phyloP scores from a whole-genome alignment of 2,113 vertebrate genomes.

The Rhinogobius similis region DNA sequence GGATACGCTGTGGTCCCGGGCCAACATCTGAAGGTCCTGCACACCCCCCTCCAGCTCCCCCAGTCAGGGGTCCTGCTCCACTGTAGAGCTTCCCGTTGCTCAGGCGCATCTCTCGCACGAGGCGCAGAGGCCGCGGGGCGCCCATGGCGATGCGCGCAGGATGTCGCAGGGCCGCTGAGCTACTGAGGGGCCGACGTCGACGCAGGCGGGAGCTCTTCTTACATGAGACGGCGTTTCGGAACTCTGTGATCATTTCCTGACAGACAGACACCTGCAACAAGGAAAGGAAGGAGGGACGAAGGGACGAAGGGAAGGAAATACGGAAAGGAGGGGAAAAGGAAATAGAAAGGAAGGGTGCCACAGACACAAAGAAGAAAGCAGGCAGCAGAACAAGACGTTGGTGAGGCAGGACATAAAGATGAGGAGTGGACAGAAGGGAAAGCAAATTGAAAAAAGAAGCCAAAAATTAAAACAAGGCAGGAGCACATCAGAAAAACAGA shows the following conservation, averaged over 20 bases:
- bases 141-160: constrained; percentile 72
- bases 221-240: constrained; percentile 89
- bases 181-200: constrained; percentile 81
- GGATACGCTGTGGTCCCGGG: constrained; percentile 85
- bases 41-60: constrained; percentile 61
- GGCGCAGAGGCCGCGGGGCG: constrained; percentile 78
- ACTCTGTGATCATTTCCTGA: constrained; percentile 93
- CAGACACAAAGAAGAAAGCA: constrained; percentile 55
- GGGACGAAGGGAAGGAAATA: constrained; percentile 33
- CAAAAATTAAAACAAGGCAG: constrained; percentile 36
- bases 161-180: constrained; percentile 73
- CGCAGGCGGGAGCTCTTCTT: constrained; percentile 89
- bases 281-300: constrained; percentile 31
- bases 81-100: constrained; percentile 92
- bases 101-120: constrained; percentile 88
- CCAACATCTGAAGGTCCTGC: constrained; percentile 69
- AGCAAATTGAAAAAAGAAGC: constrained; percentile 30
- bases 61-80: constrained; percentile 75
- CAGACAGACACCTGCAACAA: constrained; percentile 86
- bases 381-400: constrained; percentile 65
- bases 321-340: constrained; percentile 24
- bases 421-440: constrained; percentile 24
- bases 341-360: constrained; percentile 43
- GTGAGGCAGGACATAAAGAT: constrained; percentile 51
- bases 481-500: constrained; percentile 42